These are phyloP conservation scores for Penaeus chinensis DNA, from an alignment of 1,140 invertebrate species.

Conservation along the genomic window DNA sequence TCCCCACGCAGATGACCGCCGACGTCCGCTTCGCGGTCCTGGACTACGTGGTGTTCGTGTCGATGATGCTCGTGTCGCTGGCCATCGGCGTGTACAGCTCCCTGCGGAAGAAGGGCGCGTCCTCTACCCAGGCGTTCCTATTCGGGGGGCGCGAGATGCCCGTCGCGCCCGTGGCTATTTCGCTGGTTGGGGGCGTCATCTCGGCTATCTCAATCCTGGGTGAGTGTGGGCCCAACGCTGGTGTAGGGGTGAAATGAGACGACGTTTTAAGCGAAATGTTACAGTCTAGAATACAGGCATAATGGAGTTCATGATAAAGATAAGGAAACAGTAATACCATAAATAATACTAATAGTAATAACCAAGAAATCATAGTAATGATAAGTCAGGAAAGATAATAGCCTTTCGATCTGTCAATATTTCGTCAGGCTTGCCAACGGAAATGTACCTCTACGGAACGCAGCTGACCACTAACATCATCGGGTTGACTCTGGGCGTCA, in stretches of 20 bases:
- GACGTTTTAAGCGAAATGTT: not conserved
- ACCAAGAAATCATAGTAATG: too few relatives aligned
- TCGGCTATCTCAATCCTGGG: slow-evolving; percentile 1
- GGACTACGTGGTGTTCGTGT: slow-evolving; percentile 66
- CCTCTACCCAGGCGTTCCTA: slow-evolving; percentile 79
- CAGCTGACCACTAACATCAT: too few relatives aligned
- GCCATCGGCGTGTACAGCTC: slow-evolving; percentile 74
- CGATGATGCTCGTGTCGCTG: slow-evolving; percentile 77
- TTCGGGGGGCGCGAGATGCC: slow-evolving; percentile 85
- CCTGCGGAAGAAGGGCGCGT: slow-evolving; percentile 76
- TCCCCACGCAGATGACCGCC: too few relatives aligned
- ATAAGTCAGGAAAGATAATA: too few relatives aligned
- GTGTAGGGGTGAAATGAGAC: not conserved
- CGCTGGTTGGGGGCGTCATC: slow-evolving; percentile 74
- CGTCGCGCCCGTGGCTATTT: slow-evolving; percentile 81
- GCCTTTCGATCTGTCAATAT: not conserved
- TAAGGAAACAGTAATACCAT: not conserved
- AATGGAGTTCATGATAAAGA: not conserved
- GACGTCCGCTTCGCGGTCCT: slow-evolving; percentile 15
- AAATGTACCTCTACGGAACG: not conserved
- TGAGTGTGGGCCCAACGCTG: not conserved
- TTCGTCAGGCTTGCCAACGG: not conserved
- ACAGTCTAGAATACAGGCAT: not conserved
- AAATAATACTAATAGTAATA: not conserved
- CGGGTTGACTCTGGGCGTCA: too few relatives aligned